Base-by-base conservation (phyloP, 1,140 invertebrate genomes). In the Triops longicaudatus region DNA sequence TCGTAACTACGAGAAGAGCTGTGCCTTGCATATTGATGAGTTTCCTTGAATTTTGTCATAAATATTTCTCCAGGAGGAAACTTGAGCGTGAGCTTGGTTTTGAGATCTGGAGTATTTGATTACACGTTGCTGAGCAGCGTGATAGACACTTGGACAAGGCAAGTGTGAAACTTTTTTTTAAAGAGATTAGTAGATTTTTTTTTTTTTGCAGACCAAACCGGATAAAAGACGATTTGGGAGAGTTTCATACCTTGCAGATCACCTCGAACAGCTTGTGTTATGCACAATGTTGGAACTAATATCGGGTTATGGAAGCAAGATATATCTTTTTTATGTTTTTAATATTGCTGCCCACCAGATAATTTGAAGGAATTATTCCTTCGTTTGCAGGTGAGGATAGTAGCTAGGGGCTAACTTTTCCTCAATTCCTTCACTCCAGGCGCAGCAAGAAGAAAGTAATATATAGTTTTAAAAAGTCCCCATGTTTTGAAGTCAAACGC, bases 51-150 rank as follows among this genome's bases (percentile, higher is more conserved):
- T 63, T 9, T 63, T 22, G 14, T n/a, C 22, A 5, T 63, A 22
- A 1, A 22, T 1, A 22, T 10, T 63, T 63, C 50, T n/a, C 17
- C 50, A 22, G 17, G 17, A 14, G n/a, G 50, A 63, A 17, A 44
- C 17, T 17, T 6, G 50, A 63, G 50, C 50, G 5, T 63, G 9
- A 63, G 50, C 50, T 63, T 5, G 6, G 50, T 14, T 22, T 14
- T 63, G 50, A 63, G 50, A 63, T 63, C 50, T 63, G 7, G 50
- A 63, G 50, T 63, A 63, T 63, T 63, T n/a, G 50, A 63, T 63
- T 63, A n/a, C 14, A 63, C 22, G 6, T 63, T 63, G 17, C 50
- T 22, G 0, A 17, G 22, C 17, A 17, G n/a, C 50, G 14, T 37
- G 2, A 37, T 37, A 37, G 7, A 7, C 31, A 4, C 31, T 7